A percentile compares a stretch with the other conserved stretches of the same genome.
These are phyloP conservation scores for Brachionus asplanchnoidis DNA, from an alignment of 1,140 invertebrate species.

Conservation along the genomic window DNA sequence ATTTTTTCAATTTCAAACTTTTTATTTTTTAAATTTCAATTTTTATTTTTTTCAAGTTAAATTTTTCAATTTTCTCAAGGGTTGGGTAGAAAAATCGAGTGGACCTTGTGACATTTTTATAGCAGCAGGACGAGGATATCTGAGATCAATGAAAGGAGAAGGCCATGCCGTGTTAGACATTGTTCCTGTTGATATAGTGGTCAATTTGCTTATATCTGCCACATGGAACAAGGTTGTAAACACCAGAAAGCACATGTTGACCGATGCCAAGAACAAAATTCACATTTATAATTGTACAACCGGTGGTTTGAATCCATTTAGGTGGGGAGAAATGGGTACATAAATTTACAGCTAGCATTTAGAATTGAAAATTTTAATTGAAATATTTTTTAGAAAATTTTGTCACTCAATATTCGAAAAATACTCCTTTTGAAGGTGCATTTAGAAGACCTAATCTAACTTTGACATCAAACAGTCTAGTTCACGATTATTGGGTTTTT, in stretches of 20 bases:
- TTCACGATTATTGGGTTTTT: constrained; percentile 55
- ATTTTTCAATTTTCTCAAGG: constrained; percentile 61
- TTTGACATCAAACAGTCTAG: constrained; percentile 47
- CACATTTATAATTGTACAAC: constrained; percentile 80
- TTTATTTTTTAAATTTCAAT: too few relatives aligned
- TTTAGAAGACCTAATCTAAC: constrained; percentile 39
- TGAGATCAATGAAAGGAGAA: constrained; percentile 54
- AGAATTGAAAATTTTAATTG: neutral
- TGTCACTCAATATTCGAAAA: constrained; percentile 53
- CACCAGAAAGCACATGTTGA: neutral
- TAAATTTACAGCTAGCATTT: neutral
- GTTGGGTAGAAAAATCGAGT: constrained; percentile 94
- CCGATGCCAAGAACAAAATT: constrained; percentile 1
- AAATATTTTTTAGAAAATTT: constrained; percentile 48
- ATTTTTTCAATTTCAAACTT: too few relatives aligned
- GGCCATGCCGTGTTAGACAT: constrained; percentile 52
- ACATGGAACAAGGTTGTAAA: constrained; percentile 52
- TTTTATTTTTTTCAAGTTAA: too few relatives aligned
- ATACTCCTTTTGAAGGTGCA: constrained; percentile 49
- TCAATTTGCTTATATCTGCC: constrained; percentile 55
- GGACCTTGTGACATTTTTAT: constrained; percentile 91
- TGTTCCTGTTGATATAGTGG: constrained; percentile 55
- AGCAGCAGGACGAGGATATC: constrained; percentile 62
- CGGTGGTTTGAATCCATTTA: constrained; percentile 78
- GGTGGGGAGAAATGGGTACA: constrained; percentile 66